Conservation (phyloP, 2,113 vertebrate species). For the Ictidomys tridecemlineatus region DNA sequence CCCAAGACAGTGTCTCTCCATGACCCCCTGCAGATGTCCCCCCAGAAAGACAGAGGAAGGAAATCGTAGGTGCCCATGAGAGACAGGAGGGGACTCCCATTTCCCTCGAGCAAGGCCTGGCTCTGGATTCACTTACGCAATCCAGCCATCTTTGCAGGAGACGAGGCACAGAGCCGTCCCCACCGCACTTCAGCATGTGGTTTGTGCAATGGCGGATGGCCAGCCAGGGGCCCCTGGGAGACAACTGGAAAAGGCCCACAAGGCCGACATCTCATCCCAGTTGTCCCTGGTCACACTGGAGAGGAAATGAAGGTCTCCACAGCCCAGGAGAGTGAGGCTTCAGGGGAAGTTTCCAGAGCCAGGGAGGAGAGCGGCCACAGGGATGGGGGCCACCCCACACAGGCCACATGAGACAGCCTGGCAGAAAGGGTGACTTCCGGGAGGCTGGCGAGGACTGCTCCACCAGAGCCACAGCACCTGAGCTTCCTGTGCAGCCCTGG, state of each 20-base stretch:
- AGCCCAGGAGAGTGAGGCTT: neutral
- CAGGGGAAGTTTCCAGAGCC: neutral
- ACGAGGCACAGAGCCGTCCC: no score
- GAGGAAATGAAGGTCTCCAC: conserved; percentile 1
- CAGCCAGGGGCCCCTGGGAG: neutral
- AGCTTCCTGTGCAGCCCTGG: neutral
- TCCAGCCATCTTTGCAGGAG: no score
- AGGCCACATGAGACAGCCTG: neutral
- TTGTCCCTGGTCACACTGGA: neutral
- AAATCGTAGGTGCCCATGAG: no score
- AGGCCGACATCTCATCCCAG: neutral
- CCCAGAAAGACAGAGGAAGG: neutral
- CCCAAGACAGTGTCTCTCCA: accelerated
- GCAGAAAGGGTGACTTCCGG: accelerated
- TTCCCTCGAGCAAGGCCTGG: no score
- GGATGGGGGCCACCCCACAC: accelerated
- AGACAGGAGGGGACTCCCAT: no score
- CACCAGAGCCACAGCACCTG: neutral
- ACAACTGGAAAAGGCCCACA: neutral
- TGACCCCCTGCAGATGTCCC: no score
- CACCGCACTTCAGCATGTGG: no score
- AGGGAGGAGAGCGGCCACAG: neutral
- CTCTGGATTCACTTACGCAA: no score
- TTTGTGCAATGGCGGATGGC: no score
- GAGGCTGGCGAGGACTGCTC: neutral